phyloP scores from a whole-genome alignment of 2,888 invertebrate species.

The Conus canariensis region DNA sequence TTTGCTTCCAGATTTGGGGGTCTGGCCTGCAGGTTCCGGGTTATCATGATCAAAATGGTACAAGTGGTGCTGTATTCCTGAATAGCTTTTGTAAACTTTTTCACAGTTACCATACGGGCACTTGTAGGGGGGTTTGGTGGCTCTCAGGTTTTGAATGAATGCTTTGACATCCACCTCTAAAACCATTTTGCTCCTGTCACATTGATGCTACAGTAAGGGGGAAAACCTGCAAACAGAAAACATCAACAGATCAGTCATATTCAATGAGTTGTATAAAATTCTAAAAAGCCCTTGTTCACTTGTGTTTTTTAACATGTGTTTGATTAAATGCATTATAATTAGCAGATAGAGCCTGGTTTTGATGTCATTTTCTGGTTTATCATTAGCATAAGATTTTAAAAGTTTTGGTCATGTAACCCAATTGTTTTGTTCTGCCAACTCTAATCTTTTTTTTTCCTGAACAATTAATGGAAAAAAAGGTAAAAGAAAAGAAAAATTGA shows the following conservation, averaged over 20 bases:
- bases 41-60: conserved; percentile 92
- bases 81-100: conserved; percentile 91
- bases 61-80: conserved; percentile 91
- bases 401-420: no score
- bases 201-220: neutral
- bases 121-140: conserved; percentile 91
- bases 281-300: neutral
- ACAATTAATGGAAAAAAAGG: no score
- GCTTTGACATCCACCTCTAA: conserved; percentile 92
- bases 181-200: conserved; percentile 80
- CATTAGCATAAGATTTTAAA: no score
- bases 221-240: neutral
- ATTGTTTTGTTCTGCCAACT: no score
- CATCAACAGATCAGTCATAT: no score
- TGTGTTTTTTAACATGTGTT: no score
- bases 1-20: conserved; percentile 55
- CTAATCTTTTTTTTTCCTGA: no score
- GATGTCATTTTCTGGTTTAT: no score
- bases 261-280: neutral
- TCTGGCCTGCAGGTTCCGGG: conserved; percentile 69
- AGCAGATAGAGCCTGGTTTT: no score
- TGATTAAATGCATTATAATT: no score
- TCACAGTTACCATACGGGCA: conserved; percentile 92
- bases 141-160: conserved; percentile 90
- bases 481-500: no score